Evolutionary conservation across 2,797 vertebrate species (phyloP), one percentile per base, ranked within the genome.

Genomic region (Coluber constrictor): DNA sequence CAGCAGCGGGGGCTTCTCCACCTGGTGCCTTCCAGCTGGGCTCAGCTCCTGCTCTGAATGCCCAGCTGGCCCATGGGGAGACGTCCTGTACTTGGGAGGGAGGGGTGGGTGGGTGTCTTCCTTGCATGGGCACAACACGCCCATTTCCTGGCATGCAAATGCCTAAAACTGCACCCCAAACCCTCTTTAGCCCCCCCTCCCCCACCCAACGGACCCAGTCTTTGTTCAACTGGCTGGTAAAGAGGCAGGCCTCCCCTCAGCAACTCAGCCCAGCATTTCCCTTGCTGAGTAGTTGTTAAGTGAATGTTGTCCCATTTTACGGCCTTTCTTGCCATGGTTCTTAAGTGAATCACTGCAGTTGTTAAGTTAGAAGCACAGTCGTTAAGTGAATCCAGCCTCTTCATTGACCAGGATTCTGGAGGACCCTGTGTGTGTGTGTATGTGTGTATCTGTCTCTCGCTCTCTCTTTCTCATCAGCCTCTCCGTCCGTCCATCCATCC

Each of bases 201-300:
- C 20, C 29, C 66, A 0, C 63, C 61, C 27, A 1, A 70, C 0
- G 6, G 66, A 32, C 16, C 1, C 7, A 1, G 13, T 3, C n/a
- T 32, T 16, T 70, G 3, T 70, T 16, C n/a, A 0, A 16, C 3
- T 70, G 29, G n/a, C 66, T 32, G 66, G 6, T 32, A 12, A 11
- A 11, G 9, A 27, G 57, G 20, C 20, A 23, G 59, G 2, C 20
- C 23, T 60, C 23, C 7, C 23, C 59, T 23, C 2, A 60, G 60
- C 60, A 23, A 59, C 20, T 23, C 1, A 59, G 27, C 61, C 61
- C 61, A 63, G 10, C 61, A 1, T 63, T 25, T 29, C 61, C 27
- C 61, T 4, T 63, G 61, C 61, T 29, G 61, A 63, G 11, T 4
- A 29, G 61, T 1, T 3, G 6, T 60, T 27, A 27, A 27, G 60